Percentiles rank a stretch among this genome's conserved stretches.
Conservation (phyloP, 2,888 invertebrate species). For the Rapana venosa region DNA sequence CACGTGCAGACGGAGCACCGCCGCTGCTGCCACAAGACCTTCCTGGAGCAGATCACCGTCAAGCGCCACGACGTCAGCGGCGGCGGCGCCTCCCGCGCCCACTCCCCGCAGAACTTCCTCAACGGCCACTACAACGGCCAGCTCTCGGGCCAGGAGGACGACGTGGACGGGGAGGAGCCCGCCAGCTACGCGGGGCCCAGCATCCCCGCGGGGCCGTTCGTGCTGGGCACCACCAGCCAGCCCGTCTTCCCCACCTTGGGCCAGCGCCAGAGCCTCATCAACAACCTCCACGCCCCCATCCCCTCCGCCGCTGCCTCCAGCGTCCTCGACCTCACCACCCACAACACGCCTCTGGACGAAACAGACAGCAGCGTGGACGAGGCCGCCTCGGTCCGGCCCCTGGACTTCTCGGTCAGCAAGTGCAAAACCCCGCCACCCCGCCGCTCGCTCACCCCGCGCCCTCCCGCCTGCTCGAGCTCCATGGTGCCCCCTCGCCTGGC, state of each 20-base stretch:
- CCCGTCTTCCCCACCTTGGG: slow-evolving; percentile 51
- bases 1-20: slow-evolving; percentile 50
- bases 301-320: not conserved
- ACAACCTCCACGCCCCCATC: slow-evolving; percentile 30
- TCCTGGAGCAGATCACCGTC: slow-evolving; percentile 39
- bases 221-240: slow-evolving; percentile 58
- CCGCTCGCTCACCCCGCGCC: not conserved
- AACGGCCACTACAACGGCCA: slow-evolving; percentile 33
- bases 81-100: not conserved
- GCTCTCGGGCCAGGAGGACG: slow-evolving; percentile 3
- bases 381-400: slow-evolving; percentile 47
- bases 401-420: slow-evolving; percentile 54
- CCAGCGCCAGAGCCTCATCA: slow-evolving; percentile 26
- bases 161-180: slow-evolving; percentile 7
- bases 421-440: not conserved
- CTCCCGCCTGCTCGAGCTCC: not conserved
- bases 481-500: not conserved
- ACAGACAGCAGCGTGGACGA: slow-evolving; percentile 29
- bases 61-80: not conserved
- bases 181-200: slow-evolving; percentile 53
- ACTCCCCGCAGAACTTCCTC: slow-evolving; percentile 36
- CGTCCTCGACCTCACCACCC: slow-evolving; percentile 49
- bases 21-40: slow-evolving; percentile 41
- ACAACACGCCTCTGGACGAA: slow-evolving; percentile 35
- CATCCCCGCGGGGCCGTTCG: slow-evolving; percentile 71